Evolutionary conservation across 2,888 invertebrate genomes (phyloP), one percentile per base, ranked within the genome.

Genomic region (Himalopsyche japonica): DNA sequence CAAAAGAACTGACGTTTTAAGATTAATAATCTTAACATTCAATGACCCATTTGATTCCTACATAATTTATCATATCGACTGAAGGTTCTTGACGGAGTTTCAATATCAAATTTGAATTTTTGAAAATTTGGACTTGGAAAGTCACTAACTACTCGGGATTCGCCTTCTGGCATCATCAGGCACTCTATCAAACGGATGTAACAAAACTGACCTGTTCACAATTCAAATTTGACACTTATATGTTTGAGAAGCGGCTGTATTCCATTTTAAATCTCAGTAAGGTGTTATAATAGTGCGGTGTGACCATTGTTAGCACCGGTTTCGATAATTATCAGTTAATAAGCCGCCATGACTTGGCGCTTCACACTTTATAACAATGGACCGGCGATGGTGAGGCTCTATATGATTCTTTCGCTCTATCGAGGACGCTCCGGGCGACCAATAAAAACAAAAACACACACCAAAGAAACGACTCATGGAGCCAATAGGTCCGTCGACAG

Each of bases 261-360:
- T 7, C 57, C 57, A n/a, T 20, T 57, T 57, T 24, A 57, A 10
- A 57, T 57, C 57, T 57, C 57, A 57, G 57, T 57, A 57, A 57
- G 57, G 57, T 57, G 57, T 57, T 57, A 57, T 57, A 57, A 57
- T 57, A 57, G 20, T 57, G 24, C 57, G 57, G 57, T 57, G 57
- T 57, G 57, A 32, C 78, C 78, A 82, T 82, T 82, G 79, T 82
- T 77, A 30, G 27, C 49, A 27, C 34, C n/a, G 20, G 57, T 57
- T 57, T 79, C 57, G 83, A 85, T 85, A 85, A 85, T 85, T 85
- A 85, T 85, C 85, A 85, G 83, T 85, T 85, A 85, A 85, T 85
- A 77, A 81, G 27, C 81, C 47, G 47, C 83, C 83, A 83, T 85
- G 85, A 85, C 81, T 64, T 20, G 76, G 37, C 83, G 81, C 48